Evolutionary conservation across 2,888 invertebrate species (phyloP).

Genomic region (Flexamia atlantica): DNA sequence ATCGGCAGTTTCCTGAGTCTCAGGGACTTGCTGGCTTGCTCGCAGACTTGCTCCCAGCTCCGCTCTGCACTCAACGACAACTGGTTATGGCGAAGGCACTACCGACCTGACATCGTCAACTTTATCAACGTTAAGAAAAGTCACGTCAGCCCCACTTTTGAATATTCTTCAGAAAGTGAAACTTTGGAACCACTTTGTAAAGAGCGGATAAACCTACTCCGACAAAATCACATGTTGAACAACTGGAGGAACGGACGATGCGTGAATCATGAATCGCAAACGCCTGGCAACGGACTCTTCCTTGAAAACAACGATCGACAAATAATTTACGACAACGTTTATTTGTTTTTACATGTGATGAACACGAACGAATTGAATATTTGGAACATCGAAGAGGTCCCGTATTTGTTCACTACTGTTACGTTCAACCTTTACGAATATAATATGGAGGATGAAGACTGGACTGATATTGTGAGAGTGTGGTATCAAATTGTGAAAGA

Average conservation of each 20-base stretch:
- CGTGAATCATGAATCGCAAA: slow-evolving; percentile 25
- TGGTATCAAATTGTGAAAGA: slow-evolving; percentile 50
- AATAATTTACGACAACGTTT: slow-evolving; percentile 44
- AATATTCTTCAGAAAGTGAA: slow-evolving; percentile 4
- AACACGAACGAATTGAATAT: slow-evolving; percentile 39
- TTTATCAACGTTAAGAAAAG: background rate
- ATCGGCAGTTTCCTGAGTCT: slow-evolving; percentile 22
- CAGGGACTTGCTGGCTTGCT: slow-evolving; percentile 35
- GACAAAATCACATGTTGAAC: slow-evolving; percentile 34
- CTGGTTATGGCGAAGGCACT: slow-evolving; percentile 29
- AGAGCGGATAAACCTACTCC: slow-evolving; percentile 16
- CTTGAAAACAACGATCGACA: slow-evolving; percentile 50
- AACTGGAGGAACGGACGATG: slow-evolving; percentile 37
- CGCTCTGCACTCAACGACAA: slow-evolving; percentile 34
- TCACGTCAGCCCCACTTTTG: slow-evolving; percentile 7
- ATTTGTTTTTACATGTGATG: slow-evolving; percentile 38
- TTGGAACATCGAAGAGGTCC: slow-evolving; percentile 43
- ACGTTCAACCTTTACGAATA: slow-evolving; percentile 53
- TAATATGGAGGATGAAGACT: slow-evolving; percentile 50
- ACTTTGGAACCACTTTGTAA: slow-evolving; percentile 27
- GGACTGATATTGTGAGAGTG: slow-evolving; percentile 48
- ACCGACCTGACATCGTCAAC: background rate
- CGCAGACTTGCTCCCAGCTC: slow-evolving; percentile 6
- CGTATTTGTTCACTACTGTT: slow-evolving; percentile 38
- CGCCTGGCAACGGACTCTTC: slow-evolving; percentile 37